phyloP scores from a whole-genome alignment of 2,797 vertebrate genomes.

The Sebastes itinus region DNA sequence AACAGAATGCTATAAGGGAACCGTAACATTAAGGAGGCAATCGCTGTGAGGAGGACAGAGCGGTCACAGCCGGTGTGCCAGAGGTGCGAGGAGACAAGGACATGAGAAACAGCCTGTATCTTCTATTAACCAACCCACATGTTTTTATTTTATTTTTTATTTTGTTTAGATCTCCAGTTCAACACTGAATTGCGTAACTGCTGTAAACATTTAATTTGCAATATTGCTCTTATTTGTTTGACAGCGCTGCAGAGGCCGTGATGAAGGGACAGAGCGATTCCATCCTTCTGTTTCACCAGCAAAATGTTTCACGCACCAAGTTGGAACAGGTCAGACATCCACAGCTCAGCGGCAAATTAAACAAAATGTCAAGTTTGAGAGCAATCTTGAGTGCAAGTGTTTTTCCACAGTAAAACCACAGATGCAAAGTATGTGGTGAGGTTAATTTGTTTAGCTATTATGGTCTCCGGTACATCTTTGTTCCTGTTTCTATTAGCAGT shows the following conservation, averaged over 20 bases:
- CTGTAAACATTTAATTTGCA: background rate
- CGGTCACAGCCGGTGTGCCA: too few relatives aligned
- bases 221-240: conserved; percentile 9
- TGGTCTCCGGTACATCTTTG: conserved; percentile 27
- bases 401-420: conserved; percentile 17
- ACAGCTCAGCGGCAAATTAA: background rate
- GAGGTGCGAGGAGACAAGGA: too few relatives aligned
- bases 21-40: too few relatives aligned
- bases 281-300: conserved; percentile 97
- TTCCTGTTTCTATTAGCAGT: conserved; percentile 64
- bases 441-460: conserved; percentile 62
- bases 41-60: too few relatives aligned
- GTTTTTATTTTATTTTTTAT: background rate
- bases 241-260: conserved; percentile 95
- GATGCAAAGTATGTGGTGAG: conserved; percentile 32
- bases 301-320: conserved; percentile 92
- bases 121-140: background rate
- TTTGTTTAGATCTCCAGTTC: background rate
- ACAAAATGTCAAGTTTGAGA: background rate
- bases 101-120: too few relatives aligned
- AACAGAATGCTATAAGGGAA: too few relatives aligned
- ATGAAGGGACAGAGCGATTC: conserved; percentile 94
- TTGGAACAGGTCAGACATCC: conserved; percentile 89
- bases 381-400: background rate
- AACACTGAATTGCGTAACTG: background rate